phyloP scores from a whole-genome alignment of 2,797 vertebrate genomes.

The Atherinosoma microstoma region DNA sequence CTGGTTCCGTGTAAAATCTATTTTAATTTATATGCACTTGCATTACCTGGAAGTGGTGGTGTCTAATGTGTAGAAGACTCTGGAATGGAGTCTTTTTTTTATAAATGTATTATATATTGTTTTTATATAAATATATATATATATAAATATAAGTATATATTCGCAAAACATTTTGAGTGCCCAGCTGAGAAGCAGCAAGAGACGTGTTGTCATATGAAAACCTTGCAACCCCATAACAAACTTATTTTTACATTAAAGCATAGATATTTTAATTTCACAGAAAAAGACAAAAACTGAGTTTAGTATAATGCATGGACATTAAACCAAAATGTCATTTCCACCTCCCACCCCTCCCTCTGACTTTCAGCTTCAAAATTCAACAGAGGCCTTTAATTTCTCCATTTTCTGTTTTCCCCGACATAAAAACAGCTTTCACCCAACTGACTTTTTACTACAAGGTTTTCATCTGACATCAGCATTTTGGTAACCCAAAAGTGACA shows the following conservation, averaged over 20 bases:
- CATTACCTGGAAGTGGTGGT: conserved; percentile 94
- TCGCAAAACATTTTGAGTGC: conserved; percentile 86
- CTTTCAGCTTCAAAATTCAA: conserved; percentile 5
- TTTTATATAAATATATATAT: conserved; percentile 70
- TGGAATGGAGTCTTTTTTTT: conserved; percentile 91
- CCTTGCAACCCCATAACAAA: conserved; percentile 54
- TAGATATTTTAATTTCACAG: conserved; percentile 13
- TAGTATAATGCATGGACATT: conserved; percentile 50
- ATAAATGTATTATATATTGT: conserved; percentile 84
- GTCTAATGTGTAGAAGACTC: conserved; percentile 94
- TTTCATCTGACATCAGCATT: conserved; percentile 67
- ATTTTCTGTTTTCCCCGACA: neutral
- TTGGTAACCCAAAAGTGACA: conserved; percentile 79
- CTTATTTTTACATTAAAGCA: conserved; percentile 23
- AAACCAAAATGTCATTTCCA: conserved; percentile 56
- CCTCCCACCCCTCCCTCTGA: neutral
- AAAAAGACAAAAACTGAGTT: conserved; percentile 6
- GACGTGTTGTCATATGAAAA: conserved; percentile 78
- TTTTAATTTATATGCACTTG: conserved; percentile 99
- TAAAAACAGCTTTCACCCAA: conserved; percentile 10
- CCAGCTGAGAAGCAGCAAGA: conserved; percentile 88
- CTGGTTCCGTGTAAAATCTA: conserved; percentile 97
- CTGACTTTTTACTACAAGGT: conserved; percentile 49
- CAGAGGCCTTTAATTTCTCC: neutral
- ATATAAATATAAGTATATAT: conserved; percentile 79